Evolutionary conservation across 2,113 vertebrate genomes (phyloP), one percentile per base, ranked within the genome.

Genomic region (Illadopsis cleaveri): DNA sequence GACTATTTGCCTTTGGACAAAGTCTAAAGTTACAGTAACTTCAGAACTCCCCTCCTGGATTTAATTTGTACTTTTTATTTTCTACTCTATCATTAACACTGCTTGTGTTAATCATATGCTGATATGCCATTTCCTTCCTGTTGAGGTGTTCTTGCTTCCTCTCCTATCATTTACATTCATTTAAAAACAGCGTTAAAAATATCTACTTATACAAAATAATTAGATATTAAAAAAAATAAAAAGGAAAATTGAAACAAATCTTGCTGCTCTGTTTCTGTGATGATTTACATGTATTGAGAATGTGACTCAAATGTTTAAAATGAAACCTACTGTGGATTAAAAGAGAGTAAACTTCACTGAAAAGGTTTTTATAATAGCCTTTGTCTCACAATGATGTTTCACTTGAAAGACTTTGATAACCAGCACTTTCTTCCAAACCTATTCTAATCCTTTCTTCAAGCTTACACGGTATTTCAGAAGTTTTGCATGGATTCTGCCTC

Each of bases 381-480:
- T 95, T 96, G 91, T 76, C 42, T 94, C 56, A 78, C 44, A 90
- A 45, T 70, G 87, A 76, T 95, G 57, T 79, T 95, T 96, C 82
- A 60, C 31, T 79, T 80, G 64, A 95, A 85, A 95, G 71, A 82
- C 40, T 93, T 78, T 72, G 60, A 87, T 81, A 86, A 69, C 24
- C 42, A 90, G 8, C 40, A 78, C 64, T 96, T 92, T 79, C 70
- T 86, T 86, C 48, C 60, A 53, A 92, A 94, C 42, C 65, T 70
- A 14, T 76, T 95, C 51, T 91, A 93, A 65, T 8, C 33, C 44
- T 27, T 93, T 90, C 57, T 96, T 96, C 66, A 87, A 79, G 22
- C 91, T 42, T 90, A 80, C 57, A 54, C 90, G 86, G 83, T 88
- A 94, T 97, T 97, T 96, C 65, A 94, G 77, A 87, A 85, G 75